phyloP scores from a whole-genome alignment of 1,140 invertebrate species.

The Acromyrmex charruanus region DNA sequence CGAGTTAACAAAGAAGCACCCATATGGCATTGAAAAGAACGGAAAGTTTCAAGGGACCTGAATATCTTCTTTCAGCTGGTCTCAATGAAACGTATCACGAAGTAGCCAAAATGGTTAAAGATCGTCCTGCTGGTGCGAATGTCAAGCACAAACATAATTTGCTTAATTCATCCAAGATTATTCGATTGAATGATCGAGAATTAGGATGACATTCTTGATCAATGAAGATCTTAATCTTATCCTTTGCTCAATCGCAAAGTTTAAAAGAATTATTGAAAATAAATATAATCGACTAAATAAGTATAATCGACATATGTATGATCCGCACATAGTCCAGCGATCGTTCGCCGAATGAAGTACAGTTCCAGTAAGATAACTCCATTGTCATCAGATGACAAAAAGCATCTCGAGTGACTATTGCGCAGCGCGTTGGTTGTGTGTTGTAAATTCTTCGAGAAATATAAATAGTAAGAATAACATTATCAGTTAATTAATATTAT shows the following conservation, averaged over 20 bases:
- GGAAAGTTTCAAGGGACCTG: background rate
- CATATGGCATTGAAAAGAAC: conserved; percentile 1
- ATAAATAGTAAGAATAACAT: too few relatives aligned
- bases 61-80: conserved; percentile 14
- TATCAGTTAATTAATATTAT: background rate
- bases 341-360: background rate
- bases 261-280: background rate
- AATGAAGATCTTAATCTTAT: background rate
- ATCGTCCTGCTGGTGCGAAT: background rate
- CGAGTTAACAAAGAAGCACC: background rate
- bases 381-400: background rate
- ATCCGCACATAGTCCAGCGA: background rate
- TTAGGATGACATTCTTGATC: background rate
- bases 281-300: background rate
- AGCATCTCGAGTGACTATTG: conserved; percentile 18
- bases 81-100: conserved; percentile 3
- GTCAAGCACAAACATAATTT: conserved; percentile 3
- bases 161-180: conserved; percentile 10
- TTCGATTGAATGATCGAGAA: background rate
- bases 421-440: background rate
- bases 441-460: background rate
- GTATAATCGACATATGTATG: background rate
- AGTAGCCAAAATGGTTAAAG: background rate
- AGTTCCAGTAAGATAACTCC: conserved; percentile 11
- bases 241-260: background rate